These are phyloP conservation scores for Meandrusa payeni DNA, from an alignment of 2,888 invertebrate genomes.

Conservation along the genomic window DNA sequence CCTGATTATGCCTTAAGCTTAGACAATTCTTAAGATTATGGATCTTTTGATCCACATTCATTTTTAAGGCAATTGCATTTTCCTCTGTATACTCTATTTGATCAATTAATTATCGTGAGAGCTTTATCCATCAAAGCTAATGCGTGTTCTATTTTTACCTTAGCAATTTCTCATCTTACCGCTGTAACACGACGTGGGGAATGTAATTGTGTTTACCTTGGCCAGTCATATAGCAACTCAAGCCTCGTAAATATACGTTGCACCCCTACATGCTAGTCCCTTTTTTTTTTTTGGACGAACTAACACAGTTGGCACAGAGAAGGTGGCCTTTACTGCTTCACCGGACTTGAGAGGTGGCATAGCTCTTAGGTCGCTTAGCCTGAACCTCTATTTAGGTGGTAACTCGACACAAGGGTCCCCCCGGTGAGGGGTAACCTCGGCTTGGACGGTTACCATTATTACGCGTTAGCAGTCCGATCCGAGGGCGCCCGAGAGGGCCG, in stretches of 20 bases:
- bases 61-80: constrained; percentile 5
- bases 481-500: too few species aligned
- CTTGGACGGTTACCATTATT: too few species aligned
- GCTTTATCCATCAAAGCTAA: constrained; percentile 13
- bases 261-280: constrained; percentile 9
- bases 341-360: too few species aligned
- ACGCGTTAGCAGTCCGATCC: too few species aligned
- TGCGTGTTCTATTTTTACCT: constrained; percentile 25
- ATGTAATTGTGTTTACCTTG: constrained; percentile 48
- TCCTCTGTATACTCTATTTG: constrained; percentile 12
- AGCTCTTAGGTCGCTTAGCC: too few species aligned
- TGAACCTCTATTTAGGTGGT: too few species aligned
- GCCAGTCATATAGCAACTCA: constrained; percentile 38
- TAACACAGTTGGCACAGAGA: too few species aligned
- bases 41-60: neutral
- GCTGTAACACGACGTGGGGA: constrained; percentile 39
- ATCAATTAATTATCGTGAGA: constrained; percentile 20
- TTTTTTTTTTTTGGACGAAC: constrained; percentile 1
- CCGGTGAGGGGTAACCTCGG: too few species aligned
- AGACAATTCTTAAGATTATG: too few species aligned
- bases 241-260: constrained; percentile 38
- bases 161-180: constrained; percentile 40
- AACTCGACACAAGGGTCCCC: too few species aligned
- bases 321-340: too few species aligned
- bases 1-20: neutral